Evolutionary conservation across 2,888 invertebrate genomes (phyloP).

Genomic region (Cephus sareptanus): DNA sequence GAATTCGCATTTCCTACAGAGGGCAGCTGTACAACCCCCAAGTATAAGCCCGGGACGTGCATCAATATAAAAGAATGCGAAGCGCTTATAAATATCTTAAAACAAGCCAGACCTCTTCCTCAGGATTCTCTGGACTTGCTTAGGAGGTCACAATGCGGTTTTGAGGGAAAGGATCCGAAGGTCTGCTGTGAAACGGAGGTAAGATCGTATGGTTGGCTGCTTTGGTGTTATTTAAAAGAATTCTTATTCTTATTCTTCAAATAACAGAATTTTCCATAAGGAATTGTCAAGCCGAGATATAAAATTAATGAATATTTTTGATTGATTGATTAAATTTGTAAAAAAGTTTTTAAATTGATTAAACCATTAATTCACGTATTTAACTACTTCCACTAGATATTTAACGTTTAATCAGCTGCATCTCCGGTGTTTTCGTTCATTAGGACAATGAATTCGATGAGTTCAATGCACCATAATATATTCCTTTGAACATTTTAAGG

Average conservation of each 20-base stretch:
- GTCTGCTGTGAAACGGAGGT: conserved; percentile 60
- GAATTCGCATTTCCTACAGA: conserved; percentile 21
- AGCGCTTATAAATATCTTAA: conserved; percentile 50
- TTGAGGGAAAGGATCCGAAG: conserved; percentile 61
- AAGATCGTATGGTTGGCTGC: neutral
- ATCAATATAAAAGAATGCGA: conserved; percentile 61
- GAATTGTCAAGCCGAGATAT: neutral
- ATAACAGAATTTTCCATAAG: neutral
- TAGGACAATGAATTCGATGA: neutral
- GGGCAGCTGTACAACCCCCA: conserved; percentile 52
- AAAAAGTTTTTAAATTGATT: neutral
- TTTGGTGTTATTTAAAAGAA: neutral
- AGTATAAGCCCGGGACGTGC: conserved; percentile 54
- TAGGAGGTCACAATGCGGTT: conserved; percentile 65
- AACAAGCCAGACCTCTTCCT: conserved; percentile 42
- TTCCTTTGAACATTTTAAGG: neutral
- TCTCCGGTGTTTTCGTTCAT: neutral
- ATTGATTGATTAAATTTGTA: neutral
- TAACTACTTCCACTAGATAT: neutral
- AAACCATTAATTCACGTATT: neutral
- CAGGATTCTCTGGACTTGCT: conserved; percentile 48
- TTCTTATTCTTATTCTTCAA: neutral
- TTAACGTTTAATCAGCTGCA: neutral
- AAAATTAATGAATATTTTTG: neutral
- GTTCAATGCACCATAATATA: neutral